phyloP scores from a whole-genome alignment of 2,797 vertebrate species.

The Propithecus deckenii region DNA sequence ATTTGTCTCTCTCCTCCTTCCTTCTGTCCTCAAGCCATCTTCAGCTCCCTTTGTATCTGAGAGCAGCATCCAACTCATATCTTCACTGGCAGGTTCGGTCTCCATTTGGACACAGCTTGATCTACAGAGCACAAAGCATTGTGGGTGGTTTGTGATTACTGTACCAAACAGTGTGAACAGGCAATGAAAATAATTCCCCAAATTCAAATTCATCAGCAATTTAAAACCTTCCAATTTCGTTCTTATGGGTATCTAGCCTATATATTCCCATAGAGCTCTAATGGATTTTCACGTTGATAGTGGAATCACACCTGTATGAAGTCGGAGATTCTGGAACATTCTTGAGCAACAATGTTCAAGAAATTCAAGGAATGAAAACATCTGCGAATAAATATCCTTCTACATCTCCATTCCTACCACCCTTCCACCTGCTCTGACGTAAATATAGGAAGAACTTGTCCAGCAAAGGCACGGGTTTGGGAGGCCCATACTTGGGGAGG shows the following conservation, averaged over 20 bases:
- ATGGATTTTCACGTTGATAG: background rate
- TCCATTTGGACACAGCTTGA: background rate
- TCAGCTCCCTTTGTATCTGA: background rate
- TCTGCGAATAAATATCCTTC: background rate
- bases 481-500: background rate
- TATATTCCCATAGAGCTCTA: background rate
- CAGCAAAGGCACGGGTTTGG: background rate
- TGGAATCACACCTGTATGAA: background rate
- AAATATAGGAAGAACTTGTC: background rate
- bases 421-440: background rate
- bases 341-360: background rate
- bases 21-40: background rate
- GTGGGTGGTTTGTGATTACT: background rate
- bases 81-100: background rate
- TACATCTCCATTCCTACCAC: background rate
- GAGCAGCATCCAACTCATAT: background rate
- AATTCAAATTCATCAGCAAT: conserved; percentile 3
- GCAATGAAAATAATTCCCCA: background rate
- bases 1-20: background rate
- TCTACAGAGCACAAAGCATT: background rate
- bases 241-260: background rate
- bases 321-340: background rate
- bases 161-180: background rate
- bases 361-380: conserved; percentile 21
- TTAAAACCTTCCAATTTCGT: background rate